These are phyloP conservation scores for Pammene fasciana DNA, from an alignment of 2,888 invertebrate species.

Conservation along the genomic window DNA sequence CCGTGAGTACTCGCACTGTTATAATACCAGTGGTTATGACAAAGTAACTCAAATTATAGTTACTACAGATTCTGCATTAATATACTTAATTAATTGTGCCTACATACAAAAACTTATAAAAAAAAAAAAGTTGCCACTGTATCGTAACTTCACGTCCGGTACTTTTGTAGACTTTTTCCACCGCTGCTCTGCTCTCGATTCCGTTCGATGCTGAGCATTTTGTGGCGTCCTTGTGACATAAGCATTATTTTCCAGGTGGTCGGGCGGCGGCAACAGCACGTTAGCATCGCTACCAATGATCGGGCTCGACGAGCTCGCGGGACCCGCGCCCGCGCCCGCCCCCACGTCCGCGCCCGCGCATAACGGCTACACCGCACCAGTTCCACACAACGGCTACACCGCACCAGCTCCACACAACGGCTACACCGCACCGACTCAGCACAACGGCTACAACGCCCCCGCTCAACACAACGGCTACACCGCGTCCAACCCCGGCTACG, in stretches of 20 bases:
- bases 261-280: conserved; percentile 86
- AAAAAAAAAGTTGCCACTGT: too few species aligned
- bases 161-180: too few species aligned
- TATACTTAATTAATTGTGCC: too few species aligned
- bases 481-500: conserved; percentile 39
- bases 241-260: conserved; percentile 77
- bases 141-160: too few species aligned
- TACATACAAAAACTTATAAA: too few species aligned
- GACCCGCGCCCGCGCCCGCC: conserved; percentile 47
- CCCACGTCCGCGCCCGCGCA: conserved; percentile 45
- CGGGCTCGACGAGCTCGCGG: conserved; percentile 84
- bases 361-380: conserved; percentile 40
- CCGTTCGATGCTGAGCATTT: too few species aligned
- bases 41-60: too few species aligned
- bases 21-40: not conserved
- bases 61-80: too few species aligned
- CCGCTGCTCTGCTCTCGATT: too few species aligned
- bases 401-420: conserved; percentile 37
- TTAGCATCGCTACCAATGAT: conserved; percentile 90
- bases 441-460: conserved; percentile 41
- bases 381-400: conserved; percentile 27
- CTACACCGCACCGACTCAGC: conserved; percentile 40
- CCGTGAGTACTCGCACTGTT: conserved; percentile 64
- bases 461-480: conserved; percentile 8
- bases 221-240: not conserved